Base-by-base conservation (phyloP, 1,140 invertebrate species). In the Drosophila paulistorum region DNA sequence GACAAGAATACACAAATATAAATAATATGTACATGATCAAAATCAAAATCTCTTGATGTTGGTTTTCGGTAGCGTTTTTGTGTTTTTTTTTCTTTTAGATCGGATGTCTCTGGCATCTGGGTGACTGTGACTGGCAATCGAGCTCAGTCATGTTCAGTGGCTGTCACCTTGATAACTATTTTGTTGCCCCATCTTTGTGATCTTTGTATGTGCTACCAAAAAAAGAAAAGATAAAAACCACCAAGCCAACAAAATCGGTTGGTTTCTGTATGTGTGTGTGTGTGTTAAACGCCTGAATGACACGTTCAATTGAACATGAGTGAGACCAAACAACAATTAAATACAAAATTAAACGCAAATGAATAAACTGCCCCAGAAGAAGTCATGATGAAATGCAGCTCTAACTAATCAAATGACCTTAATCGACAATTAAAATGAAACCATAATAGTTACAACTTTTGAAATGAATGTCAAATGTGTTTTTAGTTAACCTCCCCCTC, bases 261-360 rank as follows among this genome's bases (percentile, higher is more conserved):
- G 37, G 59, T 65, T 17, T 30, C n/a, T 62, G 14, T 14, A 48
- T 68, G 51, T 68, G 54, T 14, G 58, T 14, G 35, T 37, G 35
- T 37, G 61, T 68, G 51, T 77, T 86, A 79, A 89, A 77, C 76
- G 83, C 83, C 65, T 83, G 83, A 86, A 86, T 83, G 83, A 86
- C 83, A 86, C 83, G 83, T 86, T 86, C 83, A 89, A 86, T 86
- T 86, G 83, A 78, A 82, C 68, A 78, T 78, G 73, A 78, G 76
- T 51, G 9, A 51, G 45, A 51, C 45, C 45, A 51, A 51, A 23
- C 45, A 51, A 51, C 45, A 51, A 51, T 51, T 51, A 51, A 51
- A 51, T 48, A 77, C 70, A 77, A 76, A 66, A 60, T 60, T 14
- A 9, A 20, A 58, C 9, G n/a, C 37, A 37, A 37, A 64, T 60